These are phyloP conservation scores for Triplophysa rosa DNA, from an alignment of 2,113 vertebrate genomes.

Conservation along the genomic window DNA sequence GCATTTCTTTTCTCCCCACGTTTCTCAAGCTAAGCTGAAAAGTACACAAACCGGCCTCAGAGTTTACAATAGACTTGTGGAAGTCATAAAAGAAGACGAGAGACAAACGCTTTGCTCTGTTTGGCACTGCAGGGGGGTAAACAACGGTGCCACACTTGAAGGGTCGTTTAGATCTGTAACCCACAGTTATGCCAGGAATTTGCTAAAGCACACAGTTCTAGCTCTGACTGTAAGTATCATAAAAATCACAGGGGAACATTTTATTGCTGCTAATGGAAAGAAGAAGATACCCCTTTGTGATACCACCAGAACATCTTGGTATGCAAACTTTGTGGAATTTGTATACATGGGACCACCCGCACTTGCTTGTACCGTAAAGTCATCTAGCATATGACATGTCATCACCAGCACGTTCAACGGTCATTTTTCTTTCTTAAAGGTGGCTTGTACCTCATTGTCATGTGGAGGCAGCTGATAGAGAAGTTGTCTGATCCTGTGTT, in stretches of 20 bases:
- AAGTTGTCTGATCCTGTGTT: conserved; percentile 91
- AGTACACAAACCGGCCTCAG: conserved; percentile 14
- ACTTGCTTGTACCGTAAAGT: neutral
- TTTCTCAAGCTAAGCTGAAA: conserved; percentile 5
- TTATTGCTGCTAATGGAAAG: conserved; percentile 41
- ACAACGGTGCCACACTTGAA: conserved; percentile 22
- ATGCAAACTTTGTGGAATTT: conserved; percentile 63
- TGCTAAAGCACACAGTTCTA: conserved; percentile 51
- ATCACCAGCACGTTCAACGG: conserved; percentile 2
- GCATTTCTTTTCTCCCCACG: neutral
- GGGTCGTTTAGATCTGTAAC: conserved; percentile 27
- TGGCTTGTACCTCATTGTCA: conserved; percentile 87
- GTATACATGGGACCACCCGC: conserved; percentile 4
- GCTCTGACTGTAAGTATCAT: conserved; percentile 65
- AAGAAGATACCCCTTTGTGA: conserved; percentile 35
- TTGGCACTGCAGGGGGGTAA: conserved; percentile 14
- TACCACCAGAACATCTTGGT: conserved; percentile 54
- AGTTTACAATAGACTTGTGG: conserved; percentile 22
- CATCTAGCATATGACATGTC: neutral
- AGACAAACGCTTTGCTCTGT: conserved; percentile 26
- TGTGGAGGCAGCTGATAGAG: conserved; percentile 95
- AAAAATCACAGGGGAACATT: conserved; percentile 59
- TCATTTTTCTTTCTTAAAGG: neutral
- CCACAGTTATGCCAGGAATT: conserved; percentile 66
- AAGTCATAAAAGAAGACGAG: conserved; percentile 22